Base-by-base conservation (phyloP, 2,113 vertebrate species). In the Myiozetetes cayanensis region DNA sequence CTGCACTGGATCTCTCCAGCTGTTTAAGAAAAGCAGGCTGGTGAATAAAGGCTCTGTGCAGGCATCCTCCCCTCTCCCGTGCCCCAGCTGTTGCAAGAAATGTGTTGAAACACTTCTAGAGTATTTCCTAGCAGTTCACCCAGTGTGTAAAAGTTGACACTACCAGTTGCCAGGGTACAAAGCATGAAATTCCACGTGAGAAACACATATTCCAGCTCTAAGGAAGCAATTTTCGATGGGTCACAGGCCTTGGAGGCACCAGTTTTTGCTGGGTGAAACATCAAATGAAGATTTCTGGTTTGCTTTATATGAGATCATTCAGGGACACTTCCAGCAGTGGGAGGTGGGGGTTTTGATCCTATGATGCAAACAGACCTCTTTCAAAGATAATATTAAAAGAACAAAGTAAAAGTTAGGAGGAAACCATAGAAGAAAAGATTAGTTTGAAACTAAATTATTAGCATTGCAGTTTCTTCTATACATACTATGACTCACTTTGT, bases 401-500 rank as follows among this genome's bases (percentile, higher is more conserved):
- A n/a, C 65, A 43, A 47, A 75, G 4, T 2, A 31, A 52, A 71
- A 77, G 5, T 58, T 33, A 67, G 12, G 43, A 72, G 27, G 28
- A 75, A 67, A 41, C 22, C 12, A 4, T 1, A 59, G 53, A 37
- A 80, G 37, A 33, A 58, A 55, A 61, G 13, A 35, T 62, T 1
- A 23, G 7, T 67, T 65, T 77, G 68, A 93, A 84, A 46, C 33
- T 13, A 20, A 62, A 13, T 55, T 6, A 53, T 14, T 30, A 83
- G 12, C n/a, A 15, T 33, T 78, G 53, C 87, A 27, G 0, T 93
- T 91, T 88, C 13, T 53, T 71, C 39, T 75, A 3, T 53, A 30
- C 0, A 1, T 79, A 8, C 37, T 13, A 1, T 9, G 5, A 4
- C 44, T 85, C 14, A 55, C 33, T 49, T 66, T 9, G 1, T 10